phyloP scores from a whole-genome alignment of 2,888 invertebrate species.

The Lottia gigantea region DNA sequence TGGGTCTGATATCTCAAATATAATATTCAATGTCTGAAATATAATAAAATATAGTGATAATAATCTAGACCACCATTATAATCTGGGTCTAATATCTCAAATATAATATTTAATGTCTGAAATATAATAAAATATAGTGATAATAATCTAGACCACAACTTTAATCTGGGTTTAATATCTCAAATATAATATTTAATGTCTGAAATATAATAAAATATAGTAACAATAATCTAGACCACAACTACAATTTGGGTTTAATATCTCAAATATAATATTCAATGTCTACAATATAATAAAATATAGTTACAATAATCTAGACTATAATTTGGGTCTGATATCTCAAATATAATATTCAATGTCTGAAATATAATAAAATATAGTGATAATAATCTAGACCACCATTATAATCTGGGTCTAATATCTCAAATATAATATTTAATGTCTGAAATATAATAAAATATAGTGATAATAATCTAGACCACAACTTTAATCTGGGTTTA shows the following conservation, averaged over 20 bases:
- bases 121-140: not conserved
- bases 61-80: not conserved
- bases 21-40: constrained; percentile 55
- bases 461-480: not conserved
- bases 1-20: constrained; percentile 60
- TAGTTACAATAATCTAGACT: not conserved
- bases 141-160: not conserved
- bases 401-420: constrained; percentile 53
- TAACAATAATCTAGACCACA: too few species aligned
- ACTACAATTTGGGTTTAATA: too few species aligned
- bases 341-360: not conserved
- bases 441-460: constrained; percentile 37
- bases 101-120: not conserved
- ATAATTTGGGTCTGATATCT: not conserved
- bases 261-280: too few species aligned
- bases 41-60: not conserved
- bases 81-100: not conserved
- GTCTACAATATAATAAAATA: too few species aligned
- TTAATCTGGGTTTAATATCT: too few species aligned
- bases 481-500: not conserved
- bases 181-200: too few species aligned
- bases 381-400: constrained; percentile 59
- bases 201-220: too few species aligned
- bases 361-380: constrained; percentile 42
- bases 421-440: constrained; percentile 59